Percentiles rank a stretch among this genome's conserved stretches.
Conservation (phyloP, 2,113 vertebrate species). For the Hippolais icterina region DNA sequence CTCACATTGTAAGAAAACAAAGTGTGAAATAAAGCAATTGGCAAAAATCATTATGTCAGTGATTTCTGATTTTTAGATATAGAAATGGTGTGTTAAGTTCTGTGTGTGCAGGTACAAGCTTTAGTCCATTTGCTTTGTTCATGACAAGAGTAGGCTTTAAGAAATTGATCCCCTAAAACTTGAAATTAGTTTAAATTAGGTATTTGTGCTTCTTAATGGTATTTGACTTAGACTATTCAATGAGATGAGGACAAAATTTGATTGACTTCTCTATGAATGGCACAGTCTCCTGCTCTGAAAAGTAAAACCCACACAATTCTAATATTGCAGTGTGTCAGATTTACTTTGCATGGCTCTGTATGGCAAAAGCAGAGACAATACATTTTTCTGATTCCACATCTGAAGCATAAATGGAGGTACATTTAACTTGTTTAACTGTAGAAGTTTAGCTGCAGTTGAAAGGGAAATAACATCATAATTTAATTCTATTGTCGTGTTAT, state of each 20-base stretch:
- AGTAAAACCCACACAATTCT: neutral
- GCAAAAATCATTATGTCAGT: neutral
- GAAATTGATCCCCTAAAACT: neutral
- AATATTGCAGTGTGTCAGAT: neutral
- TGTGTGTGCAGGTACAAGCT: neutral
- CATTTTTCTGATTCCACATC: neutral
- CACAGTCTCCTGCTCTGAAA: neutral
- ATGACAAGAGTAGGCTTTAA: neutral
- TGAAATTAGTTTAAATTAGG: neutral
- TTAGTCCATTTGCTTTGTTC: neutral
- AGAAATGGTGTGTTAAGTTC: neutral
- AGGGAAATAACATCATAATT: neutral
- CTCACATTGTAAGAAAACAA: neutral
- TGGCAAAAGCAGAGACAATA: neutral
- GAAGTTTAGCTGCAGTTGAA: neutral
- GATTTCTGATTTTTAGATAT: neutral
- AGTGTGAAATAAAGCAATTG: neutral
- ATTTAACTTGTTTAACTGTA: neutral
- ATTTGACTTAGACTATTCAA: neutral
- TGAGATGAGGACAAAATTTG: neutral
- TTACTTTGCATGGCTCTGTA: neutral
- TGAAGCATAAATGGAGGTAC: neutral
- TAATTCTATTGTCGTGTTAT: neutral
- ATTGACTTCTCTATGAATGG: neutral
- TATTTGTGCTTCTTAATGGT: neutral